Conservation (phyloP, 2,888 invertebrate species). For the Crossocerus cetratus region DNA sequence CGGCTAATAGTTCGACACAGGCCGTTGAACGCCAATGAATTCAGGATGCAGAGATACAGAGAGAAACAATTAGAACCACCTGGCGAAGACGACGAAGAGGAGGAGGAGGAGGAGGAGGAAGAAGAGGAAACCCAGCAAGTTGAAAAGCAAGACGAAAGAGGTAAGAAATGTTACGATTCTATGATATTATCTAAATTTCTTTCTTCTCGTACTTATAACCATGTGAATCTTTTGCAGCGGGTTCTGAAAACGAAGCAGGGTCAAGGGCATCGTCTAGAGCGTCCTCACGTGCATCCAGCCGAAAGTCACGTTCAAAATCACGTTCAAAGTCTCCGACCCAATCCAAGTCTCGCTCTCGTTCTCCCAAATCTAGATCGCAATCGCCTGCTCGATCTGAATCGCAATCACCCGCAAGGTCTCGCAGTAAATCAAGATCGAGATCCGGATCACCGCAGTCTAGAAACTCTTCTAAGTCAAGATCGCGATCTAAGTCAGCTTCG, state of each 20-base stretch:
- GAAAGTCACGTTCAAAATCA: conserved; percentile 57
- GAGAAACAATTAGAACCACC: conserved; percentile 94
- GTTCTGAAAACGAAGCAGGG: conserved; percentile 73
- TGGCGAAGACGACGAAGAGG: conserved; percentile 83
- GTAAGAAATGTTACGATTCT: conserved; percentile 41
- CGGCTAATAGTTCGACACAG: conserved; percentile 93
- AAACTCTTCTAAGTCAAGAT: conserved; percentile 54
- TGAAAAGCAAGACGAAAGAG: conserved; percentile 72
- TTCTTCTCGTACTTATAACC: neutral
- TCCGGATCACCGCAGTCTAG: conserved; percentile 64
- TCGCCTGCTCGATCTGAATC: conserved; percentile 64
- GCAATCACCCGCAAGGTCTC: conserved; percentile 64
- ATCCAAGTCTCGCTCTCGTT: conserved; percentile 58
- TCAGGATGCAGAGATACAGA: conserved; percentile 90
- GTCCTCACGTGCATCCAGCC: conserved; percentile 72
- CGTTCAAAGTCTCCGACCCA: conserved; percentile 65
- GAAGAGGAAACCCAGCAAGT: conserved; percentile 78
- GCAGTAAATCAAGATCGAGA: conserved; percentile 64
- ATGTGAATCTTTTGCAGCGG: conserved; percentile 57
- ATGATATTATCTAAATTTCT: neutral
- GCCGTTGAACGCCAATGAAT: conserved; percentile 90
- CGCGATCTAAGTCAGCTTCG: conserved; percentile 61
- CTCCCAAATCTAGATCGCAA: conserved; percentile 65
- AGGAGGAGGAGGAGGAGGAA: conserved; percentile 83
- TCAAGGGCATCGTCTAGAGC: conserved; percentile 77